Conservation (phyloP, 2,113 vertebrate species). For the Cyprinus carpio region DNA sequence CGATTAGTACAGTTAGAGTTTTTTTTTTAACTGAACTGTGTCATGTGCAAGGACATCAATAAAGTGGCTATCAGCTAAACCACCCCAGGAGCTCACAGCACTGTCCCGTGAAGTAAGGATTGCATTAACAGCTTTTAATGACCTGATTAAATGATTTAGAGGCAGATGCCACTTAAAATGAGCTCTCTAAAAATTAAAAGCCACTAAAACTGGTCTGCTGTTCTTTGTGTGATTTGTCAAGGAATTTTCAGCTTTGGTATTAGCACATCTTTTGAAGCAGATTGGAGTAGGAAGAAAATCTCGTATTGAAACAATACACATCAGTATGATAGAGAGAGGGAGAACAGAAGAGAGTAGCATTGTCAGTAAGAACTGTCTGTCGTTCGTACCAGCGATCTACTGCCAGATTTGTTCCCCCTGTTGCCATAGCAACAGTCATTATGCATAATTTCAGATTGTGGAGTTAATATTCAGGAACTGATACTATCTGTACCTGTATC, state of each 20-base stretch:
- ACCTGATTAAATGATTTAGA: not conserved
- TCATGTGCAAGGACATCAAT: slow-evolving; percentile 5
- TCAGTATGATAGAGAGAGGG: not conserved
- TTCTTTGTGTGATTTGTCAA: not conserved
- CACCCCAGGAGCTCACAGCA: not conserved
- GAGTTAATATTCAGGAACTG: slow-evolving; percentile 15
- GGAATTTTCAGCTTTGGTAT: not conserved
- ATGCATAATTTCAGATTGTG: slow-evolving; percentile 9
- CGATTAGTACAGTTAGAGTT: not conserved
- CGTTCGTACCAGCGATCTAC: not conserved
- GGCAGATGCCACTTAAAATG: not conserved
- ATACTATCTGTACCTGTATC: not conserved
- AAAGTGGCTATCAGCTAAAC: not conserved
- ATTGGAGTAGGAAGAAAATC: not conserved
- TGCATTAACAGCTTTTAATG: not conserved
- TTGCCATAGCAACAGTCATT: slow-evolving; percentile 56
- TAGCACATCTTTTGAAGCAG: not conserved
- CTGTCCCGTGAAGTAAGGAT: not conserved
- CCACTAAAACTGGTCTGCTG: not conserved
- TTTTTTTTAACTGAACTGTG: not conserved
- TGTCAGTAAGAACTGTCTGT: slow-evolving; percentile 9
- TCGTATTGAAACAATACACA: not conserved
- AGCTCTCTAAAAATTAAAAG: not conserved
- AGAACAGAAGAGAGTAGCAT: slow-evolving; percentile 43
- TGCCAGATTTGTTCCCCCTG: slow-evolving; percentile 35